Evolutionary conservation across 2,797 vertebrate species (phyloP).

Genomic region (Australoheros facetus): DNA sequence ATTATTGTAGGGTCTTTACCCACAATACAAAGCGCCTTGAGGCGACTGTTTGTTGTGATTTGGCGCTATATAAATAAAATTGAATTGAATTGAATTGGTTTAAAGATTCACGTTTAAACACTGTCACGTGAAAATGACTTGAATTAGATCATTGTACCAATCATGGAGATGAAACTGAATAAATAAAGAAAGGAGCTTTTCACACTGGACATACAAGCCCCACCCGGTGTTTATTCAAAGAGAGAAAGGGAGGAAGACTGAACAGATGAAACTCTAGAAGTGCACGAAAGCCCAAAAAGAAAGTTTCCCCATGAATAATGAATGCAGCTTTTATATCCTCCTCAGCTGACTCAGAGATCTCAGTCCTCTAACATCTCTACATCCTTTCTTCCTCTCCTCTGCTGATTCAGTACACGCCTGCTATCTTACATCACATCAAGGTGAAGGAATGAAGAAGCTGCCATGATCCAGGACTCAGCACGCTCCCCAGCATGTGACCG

Average conservation of each 20-base stretch:
- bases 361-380: background rate
- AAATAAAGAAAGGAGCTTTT: background rate
- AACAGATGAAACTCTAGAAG: conserved; percentile 25
- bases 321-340: conserved; percentile 48
- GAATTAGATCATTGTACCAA: background rate
- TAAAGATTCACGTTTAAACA: background rate
- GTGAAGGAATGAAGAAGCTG: background rate
- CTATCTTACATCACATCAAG: conserved; percentile 4
- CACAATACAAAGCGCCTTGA: too few species aligned
- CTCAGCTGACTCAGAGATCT: background rate
- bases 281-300: conserved; percentile 17
- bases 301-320: conserved; percentile 58
- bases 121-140: background rate
- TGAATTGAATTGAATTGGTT: too few species aligned
- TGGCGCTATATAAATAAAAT: too few species aligned
- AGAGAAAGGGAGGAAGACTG: conserved; percentile 7
- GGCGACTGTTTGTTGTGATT: too few species aligned
- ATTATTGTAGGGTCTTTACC: too few species aligned
- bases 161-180: background rate
- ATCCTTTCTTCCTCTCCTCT: background rate
- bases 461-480: background rate
- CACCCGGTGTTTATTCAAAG: conserved; percentile 7
- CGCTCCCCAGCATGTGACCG: conserved; percentile 19
- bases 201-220: background rate
- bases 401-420: background rate